Conservation (phyloP, 2,797 vertebrate species). For the Pitangus sulphuratus region DNA sequence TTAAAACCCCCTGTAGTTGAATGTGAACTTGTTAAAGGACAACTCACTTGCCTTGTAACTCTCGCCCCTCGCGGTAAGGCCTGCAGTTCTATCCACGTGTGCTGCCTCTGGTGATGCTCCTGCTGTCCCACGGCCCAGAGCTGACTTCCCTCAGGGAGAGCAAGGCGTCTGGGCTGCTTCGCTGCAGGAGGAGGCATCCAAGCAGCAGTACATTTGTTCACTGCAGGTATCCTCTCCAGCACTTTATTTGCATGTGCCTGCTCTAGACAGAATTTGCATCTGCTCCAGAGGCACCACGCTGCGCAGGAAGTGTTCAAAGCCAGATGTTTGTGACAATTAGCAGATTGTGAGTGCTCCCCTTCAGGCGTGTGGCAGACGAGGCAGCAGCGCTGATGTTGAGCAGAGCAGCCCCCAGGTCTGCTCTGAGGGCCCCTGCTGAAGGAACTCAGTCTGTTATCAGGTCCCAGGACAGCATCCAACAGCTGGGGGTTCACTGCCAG, state of each 20-base stretch:
- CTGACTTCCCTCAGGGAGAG: background rate
- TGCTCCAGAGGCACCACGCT: background rate
- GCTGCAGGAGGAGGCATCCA: background rate
- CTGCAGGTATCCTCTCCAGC: background rate
- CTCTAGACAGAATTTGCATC: background rate
- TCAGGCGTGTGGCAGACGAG: background rate
- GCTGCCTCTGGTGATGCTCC: background rate
- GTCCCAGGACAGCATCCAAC: background rate
- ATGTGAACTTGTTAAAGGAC: background rate
- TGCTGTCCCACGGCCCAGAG: background rate
- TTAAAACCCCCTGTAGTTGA: background rate
- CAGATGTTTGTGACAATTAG: conserved; percentile 7
- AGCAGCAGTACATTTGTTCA: background rate
- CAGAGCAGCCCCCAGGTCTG: background rate
- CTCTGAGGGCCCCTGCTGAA: background rate
- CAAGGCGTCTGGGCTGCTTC: background rate
- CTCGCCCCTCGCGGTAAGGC: background rate
- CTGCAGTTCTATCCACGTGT: background rate
- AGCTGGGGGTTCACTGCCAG: background rate
- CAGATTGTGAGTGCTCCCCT: background rate
- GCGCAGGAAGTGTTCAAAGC: background rate
- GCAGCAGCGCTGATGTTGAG: background rate
- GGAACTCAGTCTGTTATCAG: background rate
- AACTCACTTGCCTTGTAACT: background rate
- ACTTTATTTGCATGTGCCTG: background rate